Conservation (phyloP, 2,113 vertebrate genomes). For the Eulemur rufifrons region DNA sequence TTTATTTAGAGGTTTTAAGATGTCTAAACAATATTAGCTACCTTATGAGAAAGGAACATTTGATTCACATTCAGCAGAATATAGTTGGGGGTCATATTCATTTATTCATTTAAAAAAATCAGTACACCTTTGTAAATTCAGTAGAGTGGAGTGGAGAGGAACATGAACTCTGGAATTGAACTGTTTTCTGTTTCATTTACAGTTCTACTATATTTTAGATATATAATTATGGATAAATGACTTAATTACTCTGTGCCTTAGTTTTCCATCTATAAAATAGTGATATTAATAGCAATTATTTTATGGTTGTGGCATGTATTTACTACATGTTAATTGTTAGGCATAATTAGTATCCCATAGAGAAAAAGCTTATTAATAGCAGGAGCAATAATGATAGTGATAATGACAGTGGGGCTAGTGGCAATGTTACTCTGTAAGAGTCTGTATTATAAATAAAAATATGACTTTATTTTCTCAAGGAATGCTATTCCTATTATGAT, state of each 20-base stretch:
- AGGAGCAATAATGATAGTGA: not conserved
- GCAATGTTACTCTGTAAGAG: not conserved
- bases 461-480: not conserved
- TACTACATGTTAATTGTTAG: not conserved
- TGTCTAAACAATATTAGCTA: not conserved
- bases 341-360: not conserved
- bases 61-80: not conserved
- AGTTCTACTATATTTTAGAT: not conserved
- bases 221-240: not conserved
- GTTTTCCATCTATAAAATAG: not conserved
- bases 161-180: not conserved
- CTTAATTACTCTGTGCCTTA: not conserved
- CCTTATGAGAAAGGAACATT: not conserved
- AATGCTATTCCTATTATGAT: not conserved
- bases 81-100: not conserved
- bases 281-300: not conserved
- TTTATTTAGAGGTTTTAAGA: not conserved
- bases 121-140: not conserved
- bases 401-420: fast-evolving
- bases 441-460: not conserved
- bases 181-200: not conserved
- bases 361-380: not conserved
- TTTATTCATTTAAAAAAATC: not conserved
- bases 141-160: not conserved
- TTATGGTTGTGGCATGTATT: not conserved